phyloP scores from a whole-genome alignment of 2,113 vertebrate species.

The Passer montanus region DNA sequence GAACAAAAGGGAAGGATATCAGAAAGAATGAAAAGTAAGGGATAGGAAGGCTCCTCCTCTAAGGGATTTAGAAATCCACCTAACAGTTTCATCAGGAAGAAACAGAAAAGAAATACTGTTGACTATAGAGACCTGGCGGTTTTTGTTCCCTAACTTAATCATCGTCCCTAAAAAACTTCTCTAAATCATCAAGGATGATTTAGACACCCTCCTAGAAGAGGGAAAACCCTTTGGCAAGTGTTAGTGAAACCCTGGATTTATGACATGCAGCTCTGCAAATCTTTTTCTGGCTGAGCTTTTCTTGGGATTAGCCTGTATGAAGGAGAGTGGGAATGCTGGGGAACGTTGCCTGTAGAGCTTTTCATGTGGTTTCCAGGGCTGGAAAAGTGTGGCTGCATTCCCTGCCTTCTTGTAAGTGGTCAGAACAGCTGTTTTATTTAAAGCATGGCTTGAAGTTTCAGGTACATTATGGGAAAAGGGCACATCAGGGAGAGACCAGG shows the following conservation, averaged over 20 bases:
- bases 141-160: constrained; percentile 13
- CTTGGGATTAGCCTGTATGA: constrained; percentile 1
- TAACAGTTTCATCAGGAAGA: not conserved
- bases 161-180: not conserved
- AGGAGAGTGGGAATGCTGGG: not conserved
- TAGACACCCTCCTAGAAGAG: constrained; percentile 7
- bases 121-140: not conserved
- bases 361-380: constrained; percentile 57
- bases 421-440: constrained; percentile 59
- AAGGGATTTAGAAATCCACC: not conserved
- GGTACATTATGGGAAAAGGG: not conserved
- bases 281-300: constrained; percentile 52
- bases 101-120: not conserved
- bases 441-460: constrained; percentile 24
- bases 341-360: constrained; percentile 8
- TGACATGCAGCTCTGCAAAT: constrained; percentile 10
- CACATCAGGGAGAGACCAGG: not conserved
- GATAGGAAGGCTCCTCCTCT: not conserved
- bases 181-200: constrained; percentile 15
- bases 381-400: constrained; percentile 33
- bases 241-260: constrained; percentile 61
- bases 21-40: not conserved
- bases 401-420: constrained; percentile 9
- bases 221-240: constrained; percentile 34
- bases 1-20: not conserved